These are phyloP conservation scores for Ranitomeya variabilis DNA, from an alignment of 2,113 vertebrate species.

Conservation along the genomic window DNA sequence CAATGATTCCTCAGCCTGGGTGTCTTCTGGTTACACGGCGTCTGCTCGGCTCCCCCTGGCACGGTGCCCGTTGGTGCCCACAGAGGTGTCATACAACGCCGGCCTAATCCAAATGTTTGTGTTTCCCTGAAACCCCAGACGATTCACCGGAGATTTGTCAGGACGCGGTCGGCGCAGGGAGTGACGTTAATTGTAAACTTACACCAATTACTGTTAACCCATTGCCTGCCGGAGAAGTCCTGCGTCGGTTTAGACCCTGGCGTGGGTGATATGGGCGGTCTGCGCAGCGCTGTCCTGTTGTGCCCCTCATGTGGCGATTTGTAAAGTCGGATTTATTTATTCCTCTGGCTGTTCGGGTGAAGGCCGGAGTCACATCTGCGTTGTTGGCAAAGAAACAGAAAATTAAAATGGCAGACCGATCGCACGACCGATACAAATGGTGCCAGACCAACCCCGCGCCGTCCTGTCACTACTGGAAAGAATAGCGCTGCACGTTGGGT, in stretches of 20 bases:
- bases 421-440: too few relatives aligned
- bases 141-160: not conserved
- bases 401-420: too few relatives aligned
- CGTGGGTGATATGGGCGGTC: not conserved
- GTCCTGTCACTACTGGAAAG: too few relatives aligned
- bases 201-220: not conserved
- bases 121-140: not conserved
- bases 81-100: not conserved
- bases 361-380: too few relatives aligned
- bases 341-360: too few relatives aligned
- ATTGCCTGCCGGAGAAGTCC: not conserved
- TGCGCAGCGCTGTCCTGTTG: too few relatives aligned
- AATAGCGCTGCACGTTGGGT: too few relatives aligned
- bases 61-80: not conserved
- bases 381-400: too few relatives aligned
- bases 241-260: not conserved
- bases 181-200: not conserved
- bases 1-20: not conserved
- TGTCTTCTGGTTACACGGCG: not conserved
- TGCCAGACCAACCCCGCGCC: too few relatives aligned
- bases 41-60: not conserved
- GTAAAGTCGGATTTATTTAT: too few relatives aligned
- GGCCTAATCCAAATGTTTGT: conserved; percentile 27
- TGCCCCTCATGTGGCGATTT: too few relatives aligned
- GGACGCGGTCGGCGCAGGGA: not conserved